Percentiles rank a stretch among this genome's conserved stretches.
Conservation (phyloP, 2,113 vertebrate genomes). For the Reinhardtius hippoglossoides region DNA sequence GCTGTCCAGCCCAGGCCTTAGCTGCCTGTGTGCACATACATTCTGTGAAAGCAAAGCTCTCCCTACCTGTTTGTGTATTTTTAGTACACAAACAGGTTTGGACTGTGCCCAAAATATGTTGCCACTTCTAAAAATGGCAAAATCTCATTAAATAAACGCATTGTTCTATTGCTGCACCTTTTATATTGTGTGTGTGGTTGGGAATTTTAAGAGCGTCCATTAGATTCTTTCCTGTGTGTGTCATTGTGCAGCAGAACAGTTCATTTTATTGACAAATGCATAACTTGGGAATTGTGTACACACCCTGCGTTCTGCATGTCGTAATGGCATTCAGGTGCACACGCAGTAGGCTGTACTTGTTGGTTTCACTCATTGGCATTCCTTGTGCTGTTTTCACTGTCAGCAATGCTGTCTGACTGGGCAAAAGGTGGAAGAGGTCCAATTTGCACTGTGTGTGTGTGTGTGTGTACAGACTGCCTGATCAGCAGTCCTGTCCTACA, state of each 20-base stretch:
- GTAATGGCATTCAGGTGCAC: constrained; percentile 7
- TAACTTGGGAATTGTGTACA: neutral
- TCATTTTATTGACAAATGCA: neutral
- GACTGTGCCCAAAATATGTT: neutral
- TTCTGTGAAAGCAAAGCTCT: constrained; percentile 7
- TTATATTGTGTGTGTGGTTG: neutral
- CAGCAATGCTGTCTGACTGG: constrained; percentile 56
- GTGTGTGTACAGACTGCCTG: constrained; percentile 60
- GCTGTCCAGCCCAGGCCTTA: neutral
- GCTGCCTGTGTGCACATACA: neutral
- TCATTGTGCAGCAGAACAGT: too few relatives aligned
- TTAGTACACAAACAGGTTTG: too few relatives aligned
- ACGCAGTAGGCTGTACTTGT: constrained; percentile 38
- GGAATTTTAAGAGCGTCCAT: neutral
- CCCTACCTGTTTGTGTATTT: neutral
- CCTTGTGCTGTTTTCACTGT: constrained; percentile 61
- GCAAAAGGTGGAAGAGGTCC: constrained; percentile 68
- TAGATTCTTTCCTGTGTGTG: too few relatives aligned
- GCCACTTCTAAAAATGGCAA: neutral
- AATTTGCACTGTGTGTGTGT: constrained; percentile 32
- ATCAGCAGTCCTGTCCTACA: constrained; percentile 78
- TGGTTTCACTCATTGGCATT: constrained; percentile 69
- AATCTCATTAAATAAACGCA: too few relatives aligned
- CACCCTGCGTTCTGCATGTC: neutral
- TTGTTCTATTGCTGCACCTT: neutral